Percentiles rank a stretch among this genome's conserved stretches.
These are phyloP conservation scores for Atrichornis clamosus DNA, from an alignment of 2,113 vertebrate species.

Conservation along the genomic window DNA sequence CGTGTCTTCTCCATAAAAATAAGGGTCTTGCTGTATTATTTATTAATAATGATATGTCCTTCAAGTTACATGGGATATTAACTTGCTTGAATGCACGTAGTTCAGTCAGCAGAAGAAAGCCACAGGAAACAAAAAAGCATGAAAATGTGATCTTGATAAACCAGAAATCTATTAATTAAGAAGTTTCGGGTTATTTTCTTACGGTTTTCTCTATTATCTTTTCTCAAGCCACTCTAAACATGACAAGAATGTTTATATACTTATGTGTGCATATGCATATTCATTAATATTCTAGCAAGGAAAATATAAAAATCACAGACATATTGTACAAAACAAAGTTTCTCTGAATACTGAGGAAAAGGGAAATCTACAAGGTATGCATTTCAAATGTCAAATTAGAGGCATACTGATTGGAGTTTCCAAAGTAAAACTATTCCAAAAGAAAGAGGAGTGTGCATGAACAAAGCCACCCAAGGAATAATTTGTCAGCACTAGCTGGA, in stretches of 20 bases:
- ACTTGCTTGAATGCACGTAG: not conserved
- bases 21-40: not conserved
- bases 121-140: not conserved
- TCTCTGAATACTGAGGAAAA: not conserved
- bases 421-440: not conserved
- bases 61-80: not conserved
- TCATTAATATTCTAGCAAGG: not conserved
- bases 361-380: not conserved
- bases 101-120: not conserved
- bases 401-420: not conserved
- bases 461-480: not conserved
- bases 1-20: not conserved
- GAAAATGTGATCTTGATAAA: not conserved
- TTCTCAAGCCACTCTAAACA: not conserved
- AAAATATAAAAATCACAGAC: not conserved
- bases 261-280: not conserved
- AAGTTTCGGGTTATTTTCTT: not conserved
- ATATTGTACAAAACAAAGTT: not conserved
- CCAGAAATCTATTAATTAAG: not conserved
- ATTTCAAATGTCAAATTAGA: not conserved
- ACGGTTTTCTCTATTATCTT: not conserved
- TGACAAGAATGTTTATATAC: not conserved
- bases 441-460: accelerated
- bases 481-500: not conserved
- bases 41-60: not conserved